A percentile compares a stretch with the other conserved stretches of the same genome.
Conservation (phyloP, 2,797 vertebrate genomes). For the Serranus cabrilla region DNA sequence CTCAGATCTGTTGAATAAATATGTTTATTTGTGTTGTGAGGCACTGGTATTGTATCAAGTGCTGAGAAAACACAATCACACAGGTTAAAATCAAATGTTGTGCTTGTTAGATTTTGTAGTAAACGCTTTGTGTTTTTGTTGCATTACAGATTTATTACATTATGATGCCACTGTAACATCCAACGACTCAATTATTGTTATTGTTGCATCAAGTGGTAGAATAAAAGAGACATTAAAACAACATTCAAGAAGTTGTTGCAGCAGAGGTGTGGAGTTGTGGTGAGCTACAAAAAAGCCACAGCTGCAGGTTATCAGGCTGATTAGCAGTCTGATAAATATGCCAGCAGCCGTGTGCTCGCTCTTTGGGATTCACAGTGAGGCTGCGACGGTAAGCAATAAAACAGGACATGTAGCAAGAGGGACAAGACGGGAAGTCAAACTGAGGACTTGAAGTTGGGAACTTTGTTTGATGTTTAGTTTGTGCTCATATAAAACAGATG, state of each 20-base stretch:
- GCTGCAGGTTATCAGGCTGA: constrained; percentile 32
- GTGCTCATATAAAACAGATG: constrained; percentile 28
- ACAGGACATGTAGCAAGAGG: constrained; percentile 25
- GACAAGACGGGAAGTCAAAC: constrained; percentile 18
- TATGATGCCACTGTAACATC: not conserved
- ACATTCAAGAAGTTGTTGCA: not conserved
- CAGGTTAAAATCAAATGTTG: not conserved
- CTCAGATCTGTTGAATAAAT: constrained; percentile 22
- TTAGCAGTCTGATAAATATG: constrained; percentile 31
- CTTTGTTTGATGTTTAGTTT: constrained; percentile 28
- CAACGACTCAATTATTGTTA: not conserved
- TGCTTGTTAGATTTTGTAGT: not conserved
- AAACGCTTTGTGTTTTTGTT: not conserved
- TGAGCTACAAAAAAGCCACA: not conserved
- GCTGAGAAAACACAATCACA: not conserved
- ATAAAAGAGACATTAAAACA: constrained; percentile 8
- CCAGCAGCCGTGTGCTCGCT: not conserved
- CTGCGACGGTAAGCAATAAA: constrained; percentile 18
- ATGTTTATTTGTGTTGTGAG: not conserved
- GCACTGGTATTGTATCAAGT: not conserved
- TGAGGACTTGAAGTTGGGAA: constrained; percentile 6
- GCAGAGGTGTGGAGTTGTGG: too few species aligned
- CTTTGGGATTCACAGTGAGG: constrained; percentile 1
- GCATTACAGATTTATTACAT: not conserved
- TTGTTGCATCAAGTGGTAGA: not conserved